Base-by-base conservation (phyloP, 2,797 vertebrate species). In the Halcyon badia region DNA sequence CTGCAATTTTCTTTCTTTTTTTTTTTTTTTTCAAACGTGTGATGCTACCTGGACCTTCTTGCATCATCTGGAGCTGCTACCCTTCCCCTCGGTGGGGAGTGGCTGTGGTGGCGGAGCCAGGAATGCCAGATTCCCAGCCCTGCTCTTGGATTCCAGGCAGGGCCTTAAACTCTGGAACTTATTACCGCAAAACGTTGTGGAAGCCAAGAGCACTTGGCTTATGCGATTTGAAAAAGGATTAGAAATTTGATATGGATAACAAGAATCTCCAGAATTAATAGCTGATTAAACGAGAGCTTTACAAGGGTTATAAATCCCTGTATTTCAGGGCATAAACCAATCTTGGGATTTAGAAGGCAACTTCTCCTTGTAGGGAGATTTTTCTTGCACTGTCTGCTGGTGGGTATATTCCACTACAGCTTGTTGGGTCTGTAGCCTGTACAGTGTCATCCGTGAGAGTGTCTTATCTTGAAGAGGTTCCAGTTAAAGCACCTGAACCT, bases 171-270 rank as follows among this genome's bases (percentile, higher is more conserved):
- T 90, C 94, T 77, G 84, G 44, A 83, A 87, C 80, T 81, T 78
- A 24, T 57, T 92, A 51, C 60, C 15, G 5, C 56, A 8, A 57
- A 80, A 2, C 12, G 1, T 9, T 0, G 2, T 56, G 83, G 75
- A 89, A 84, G 70, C 71, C 87, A 71, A 75, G 68, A 89, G 44
- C 0, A 0, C 11, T 88, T 39, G 56, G 71, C 30, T 81, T 87
- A 78, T 26, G 62, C 76, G 94, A 88, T 93, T 95, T 90, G 35
- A 15, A 52, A 70, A 66, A 73, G 46, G 83, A 83, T 95, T 89
- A 89, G 65, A 42, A 71, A 90, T 46, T 46, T 49, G 87, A 92
- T 89, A 64, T 12, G 89, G 78, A 79, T 81, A 89, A 60, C 13
- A 52, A 75, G 87, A 78, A 77, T 58, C 71, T 81, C 81, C n/a